Percentiles rank a stretch among this genome's conserved stretches.
Conservation (phyloP, 2,888 invertebrate genomes). For the Luperina testacea region DNA sequence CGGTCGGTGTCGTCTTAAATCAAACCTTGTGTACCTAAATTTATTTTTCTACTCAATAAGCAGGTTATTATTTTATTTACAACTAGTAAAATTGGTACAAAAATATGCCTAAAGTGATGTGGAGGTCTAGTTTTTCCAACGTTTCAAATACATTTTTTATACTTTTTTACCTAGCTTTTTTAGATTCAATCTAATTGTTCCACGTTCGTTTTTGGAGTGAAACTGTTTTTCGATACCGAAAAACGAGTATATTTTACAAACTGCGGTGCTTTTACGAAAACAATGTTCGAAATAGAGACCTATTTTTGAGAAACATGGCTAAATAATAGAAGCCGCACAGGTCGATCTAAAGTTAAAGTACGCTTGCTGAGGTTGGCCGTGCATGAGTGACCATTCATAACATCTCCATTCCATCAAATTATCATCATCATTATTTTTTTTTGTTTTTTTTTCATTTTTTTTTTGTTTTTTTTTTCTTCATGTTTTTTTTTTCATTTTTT, state of each 20-base stretch:
- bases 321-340: neutral
- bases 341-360: neutral
- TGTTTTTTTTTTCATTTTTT: no score
- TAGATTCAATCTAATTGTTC: neutral
- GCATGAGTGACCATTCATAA: neutral
- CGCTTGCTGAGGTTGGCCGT: neutral
- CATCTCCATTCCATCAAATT: no score
- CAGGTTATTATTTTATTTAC: neutral
- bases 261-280: neutral
- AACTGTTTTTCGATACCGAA: neutral
- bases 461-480: no score
- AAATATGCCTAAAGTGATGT: neutral
- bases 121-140: neutral
- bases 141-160: neutral
- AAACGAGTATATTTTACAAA: conserved; percentile 7
- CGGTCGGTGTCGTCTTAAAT: neutral
- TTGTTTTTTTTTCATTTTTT: no score
- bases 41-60: neutral
- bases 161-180: neutral
- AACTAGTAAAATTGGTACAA: neutral
- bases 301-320: neutral
- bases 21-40: neutral
- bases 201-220: neutral
- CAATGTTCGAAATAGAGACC: neutral
- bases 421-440: no score